Percentiles rank a stretch among this genome's conserved stretches.
These are phyloP conservation scores for Bufo gargarizans DNA, from an alignment of 2,113 vertebrate genomes.

Conservation along the genomic window DNA sequence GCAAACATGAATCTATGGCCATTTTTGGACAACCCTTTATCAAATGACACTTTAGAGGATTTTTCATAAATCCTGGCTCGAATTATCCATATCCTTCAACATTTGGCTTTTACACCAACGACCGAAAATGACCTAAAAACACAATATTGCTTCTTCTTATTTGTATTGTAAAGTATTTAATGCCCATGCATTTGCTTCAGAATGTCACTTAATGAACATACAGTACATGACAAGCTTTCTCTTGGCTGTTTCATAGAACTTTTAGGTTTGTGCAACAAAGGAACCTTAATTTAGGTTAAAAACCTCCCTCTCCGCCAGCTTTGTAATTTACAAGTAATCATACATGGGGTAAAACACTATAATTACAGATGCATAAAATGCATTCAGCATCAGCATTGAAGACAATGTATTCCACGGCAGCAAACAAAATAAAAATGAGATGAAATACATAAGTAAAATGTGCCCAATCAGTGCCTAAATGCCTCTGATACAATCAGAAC, in stretches of 20 bases:
- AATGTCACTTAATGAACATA: not conserved
- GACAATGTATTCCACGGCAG: not conserved
- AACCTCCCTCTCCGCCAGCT: not conserved
- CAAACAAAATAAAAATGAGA: constrained; percentile 22
- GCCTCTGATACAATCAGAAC: not conserved
- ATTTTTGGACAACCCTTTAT: not conserved
- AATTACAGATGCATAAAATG: constrained; percentile 33
- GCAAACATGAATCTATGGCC: not conserved
- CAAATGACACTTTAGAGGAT: not conserved
- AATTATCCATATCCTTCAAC: no score
- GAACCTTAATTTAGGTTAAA: not conserved
- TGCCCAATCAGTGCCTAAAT: not conserved
- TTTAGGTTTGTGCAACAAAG: not conserved
- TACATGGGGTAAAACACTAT: not conserved
- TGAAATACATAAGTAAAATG: not conserved
- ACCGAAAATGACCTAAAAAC: not conserved
- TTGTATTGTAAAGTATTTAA: not conserved
- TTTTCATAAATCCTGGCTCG: no score
- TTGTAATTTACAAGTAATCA: constrained; percentile 25
- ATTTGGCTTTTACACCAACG: not conserved
- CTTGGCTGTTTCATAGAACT: not conserved
- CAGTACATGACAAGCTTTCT: not conserved
- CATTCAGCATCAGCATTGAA: constrained; percentile 24
- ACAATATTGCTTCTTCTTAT: not conserved
- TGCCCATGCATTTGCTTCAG: not conserved